These are phyloP conservation scores for Stenodera caucasica DNA, from an alignment of 2,888 invertebrate genomes.

Conservation along the genomic window DNA sequence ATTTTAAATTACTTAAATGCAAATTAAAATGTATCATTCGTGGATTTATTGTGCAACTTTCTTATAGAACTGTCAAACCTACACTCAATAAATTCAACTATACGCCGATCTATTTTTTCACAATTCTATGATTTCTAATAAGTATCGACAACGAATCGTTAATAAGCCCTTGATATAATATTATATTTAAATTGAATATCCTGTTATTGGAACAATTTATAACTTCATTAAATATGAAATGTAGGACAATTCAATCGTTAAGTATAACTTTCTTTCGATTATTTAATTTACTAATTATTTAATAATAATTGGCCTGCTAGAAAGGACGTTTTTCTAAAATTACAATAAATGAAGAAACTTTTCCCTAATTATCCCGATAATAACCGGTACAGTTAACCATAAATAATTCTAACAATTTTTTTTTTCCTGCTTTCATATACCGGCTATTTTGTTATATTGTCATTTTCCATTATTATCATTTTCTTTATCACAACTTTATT, in stretches of 20 bases:
- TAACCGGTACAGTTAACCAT: not conserved
- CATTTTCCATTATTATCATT: not conserved
- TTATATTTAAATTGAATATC: not conserved
- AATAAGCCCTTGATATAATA: not conserved
- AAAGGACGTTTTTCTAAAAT: not conserved
- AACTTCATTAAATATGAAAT: constrained; percentile 5
- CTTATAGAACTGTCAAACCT: not conserved
- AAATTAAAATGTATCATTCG: constrained; percentile 4
- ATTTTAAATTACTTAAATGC: not conserved
- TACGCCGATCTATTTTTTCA: not conserved
- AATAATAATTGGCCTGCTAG: not conserved
- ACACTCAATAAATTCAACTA: not conserved
- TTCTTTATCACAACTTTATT: not conserved
- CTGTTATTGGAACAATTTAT: not conserved
- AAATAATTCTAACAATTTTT: not conserved
- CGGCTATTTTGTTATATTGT: too few species aligned
- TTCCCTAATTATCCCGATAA: not conserved
- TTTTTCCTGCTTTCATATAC: too few species aligned
- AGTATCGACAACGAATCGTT: not conserved
- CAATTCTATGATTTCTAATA: not conserved
- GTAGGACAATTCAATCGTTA: not conserved
- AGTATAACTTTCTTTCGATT: constrained; percentile 1
- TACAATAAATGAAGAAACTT: not conserved
- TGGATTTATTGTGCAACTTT: not conserved
- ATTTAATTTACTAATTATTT: constrained; percentile 3